Percentiles rank a stretch among this genome's conserved stretches.
These are phyloP conservation scores for Psittacus erithacus DNA, from an alignment of 2,113 vertebrate species.

Conservation along the genomic window DNA sequence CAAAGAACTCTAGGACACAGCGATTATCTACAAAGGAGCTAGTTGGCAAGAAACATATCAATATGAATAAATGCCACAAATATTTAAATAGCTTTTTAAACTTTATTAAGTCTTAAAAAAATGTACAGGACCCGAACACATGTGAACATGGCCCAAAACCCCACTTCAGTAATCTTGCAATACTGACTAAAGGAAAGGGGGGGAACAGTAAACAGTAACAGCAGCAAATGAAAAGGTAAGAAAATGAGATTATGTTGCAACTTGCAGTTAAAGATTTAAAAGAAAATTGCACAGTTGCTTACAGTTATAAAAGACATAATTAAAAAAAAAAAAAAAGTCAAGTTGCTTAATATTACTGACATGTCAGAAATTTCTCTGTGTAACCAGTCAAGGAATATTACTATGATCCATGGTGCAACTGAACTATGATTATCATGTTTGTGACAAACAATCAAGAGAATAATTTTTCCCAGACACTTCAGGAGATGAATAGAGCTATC, in stretches of 20 bases:
- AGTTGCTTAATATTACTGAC: slow-evolving; percentile 6
- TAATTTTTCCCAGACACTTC: not conserved
- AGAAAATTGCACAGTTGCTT: not conserved
- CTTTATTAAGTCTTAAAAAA: slow-evolving; percentile 36
- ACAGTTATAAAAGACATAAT: not conserved
- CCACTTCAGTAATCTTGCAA: not conserved
- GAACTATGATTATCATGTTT: slow-evolving; percentile 9
- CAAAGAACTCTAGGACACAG: not conserved
- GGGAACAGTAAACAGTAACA: not conserved
- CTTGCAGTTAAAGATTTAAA: not conserved
- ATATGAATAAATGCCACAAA: slow-evolving; percentile 17
- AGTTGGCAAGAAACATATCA: not conserved
- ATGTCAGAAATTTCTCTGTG: slow-evolving; percentile 16
- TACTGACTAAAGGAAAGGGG: not conserved
- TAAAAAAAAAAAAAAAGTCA: not conserved
- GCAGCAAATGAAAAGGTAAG: not conserved
- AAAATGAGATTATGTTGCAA: not conserved
- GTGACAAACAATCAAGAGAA: not conserved
- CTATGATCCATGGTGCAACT: slow-evolving; percentile 11
- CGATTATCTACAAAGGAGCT: not conserved
- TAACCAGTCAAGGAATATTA: slow-evolving; percentile 10
- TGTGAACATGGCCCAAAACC: not conserved
- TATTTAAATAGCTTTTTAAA: not conserved
- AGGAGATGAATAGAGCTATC: not conserved
- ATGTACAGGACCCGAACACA: not conserved